Percentiles rank a stretch among this genome's conserved stretches.
These are phyloP conservation scores for Phyto melanocephala DNA, from an alignment of 2,888 invertebrate species.

Conservation along the genomic window DNA sequence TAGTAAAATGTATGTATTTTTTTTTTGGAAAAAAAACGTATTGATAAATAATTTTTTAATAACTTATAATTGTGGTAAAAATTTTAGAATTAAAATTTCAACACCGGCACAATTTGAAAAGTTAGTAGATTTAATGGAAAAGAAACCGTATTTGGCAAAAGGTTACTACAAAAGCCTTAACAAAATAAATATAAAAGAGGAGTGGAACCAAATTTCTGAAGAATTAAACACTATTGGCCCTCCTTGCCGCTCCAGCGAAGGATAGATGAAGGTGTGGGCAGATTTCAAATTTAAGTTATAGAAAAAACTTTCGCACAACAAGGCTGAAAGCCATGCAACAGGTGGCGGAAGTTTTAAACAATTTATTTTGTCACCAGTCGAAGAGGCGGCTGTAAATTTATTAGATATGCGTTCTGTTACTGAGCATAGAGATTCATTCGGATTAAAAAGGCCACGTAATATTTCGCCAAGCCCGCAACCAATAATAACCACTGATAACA, in stretches of 20 bases:
- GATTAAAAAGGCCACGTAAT: neutral
- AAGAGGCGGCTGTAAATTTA: too few species aligned
- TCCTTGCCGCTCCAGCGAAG: too few species aligned
- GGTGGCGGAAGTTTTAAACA: too few species aligned
- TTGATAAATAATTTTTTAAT: neutral
- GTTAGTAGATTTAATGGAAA: neutral
- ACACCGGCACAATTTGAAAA: too few species aligned
- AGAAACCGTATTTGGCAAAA: too few species aligned
- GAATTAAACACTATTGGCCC: neutral
- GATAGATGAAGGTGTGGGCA: too few species aligned
- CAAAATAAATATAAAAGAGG: constrained; percentile 10
- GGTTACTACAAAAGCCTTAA: neutral
- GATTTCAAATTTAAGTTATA: too few species aligned
- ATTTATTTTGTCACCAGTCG: neutral
- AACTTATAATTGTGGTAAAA: neutral
- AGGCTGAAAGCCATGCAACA: too few species aligned
- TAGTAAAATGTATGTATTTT: neutral
- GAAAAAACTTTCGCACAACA: neutral
- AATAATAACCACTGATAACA: too few species aligned
- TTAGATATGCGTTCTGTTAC: neutral
- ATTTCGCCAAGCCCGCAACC: neutral
- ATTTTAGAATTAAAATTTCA: too few species aligned
- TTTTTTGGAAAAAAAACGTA: neutral
- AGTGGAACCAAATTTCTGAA: constrained; percentile 7
- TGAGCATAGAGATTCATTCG: neutral